Evolutionary conservation across 1,140 invertebrate species (phyloP), one percentile per base, ranked within the genome.

Genomic region (Brachionus manjavacas): DNA sequence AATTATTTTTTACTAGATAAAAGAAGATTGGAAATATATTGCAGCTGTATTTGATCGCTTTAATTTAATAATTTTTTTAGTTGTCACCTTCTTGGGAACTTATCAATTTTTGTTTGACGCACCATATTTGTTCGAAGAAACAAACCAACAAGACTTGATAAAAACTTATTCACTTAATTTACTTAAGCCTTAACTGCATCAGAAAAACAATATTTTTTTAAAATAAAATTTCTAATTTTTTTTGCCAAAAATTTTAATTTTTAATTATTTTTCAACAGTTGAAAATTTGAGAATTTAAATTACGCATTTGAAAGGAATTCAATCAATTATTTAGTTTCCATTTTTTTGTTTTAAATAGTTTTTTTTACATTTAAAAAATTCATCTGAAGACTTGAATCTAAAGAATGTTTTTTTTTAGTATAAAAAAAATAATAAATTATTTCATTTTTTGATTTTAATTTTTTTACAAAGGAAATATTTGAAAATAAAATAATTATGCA

Each of bases 21-120:
- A 87, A 83, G 88, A 90, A 84, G 89, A 90, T 81, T 90, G 89
- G 89, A 89, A 89, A 79, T 90, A 89, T 76, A 88, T 90, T 43
- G 89, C 89, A 66, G 88, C 89, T 88, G 89, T 90, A 25, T 79
- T 90, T 60, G 89, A 90, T 84, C 85, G 90, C 39, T 84, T 90
- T 35, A 90, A 90, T 86, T 86, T 90, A 72, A 89, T 88, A 87
- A 89, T 90, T 64, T 90, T 90, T 85, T 88, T 88, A 4, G 87
- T 87, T 12, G 88, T 89, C 11, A 89, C 88, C 85, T 84, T 89
- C 28, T 87, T 89, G 14, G 89, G 89, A n/a, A 90, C 89, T 31
- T 76, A 70, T 52, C n/a, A n/a, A 28, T 41, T 43, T 39, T 66
- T 84, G 20, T 74, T 72, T 16, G 43, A 74, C 25, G 83, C 83